Evolutionary conservation across 2,797 vertebrate species (phyloP), one percentile per base, ranked within the genome.

Genomic region (Alectoris magna): DNA sequence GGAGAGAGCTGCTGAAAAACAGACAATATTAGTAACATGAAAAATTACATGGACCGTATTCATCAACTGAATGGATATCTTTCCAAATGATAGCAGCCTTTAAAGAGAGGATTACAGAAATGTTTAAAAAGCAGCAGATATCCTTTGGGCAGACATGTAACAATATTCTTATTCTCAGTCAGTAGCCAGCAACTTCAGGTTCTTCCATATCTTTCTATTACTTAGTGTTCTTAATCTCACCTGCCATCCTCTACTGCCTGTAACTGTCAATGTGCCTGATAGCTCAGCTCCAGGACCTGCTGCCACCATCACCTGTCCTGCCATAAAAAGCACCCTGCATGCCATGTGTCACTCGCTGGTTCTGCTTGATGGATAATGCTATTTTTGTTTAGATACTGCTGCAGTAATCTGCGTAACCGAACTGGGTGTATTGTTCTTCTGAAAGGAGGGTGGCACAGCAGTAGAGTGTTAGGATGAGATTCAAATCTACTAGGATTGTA

Each of bases 261-360:
- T 1, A 14, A 26, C 66, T 84, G 38, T 73, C 69, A 27, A 1
- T 68, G 53, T 72, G 55, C 55, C 55, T 36, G 29, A 53, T 23
- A 80, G 36, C 70, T 93, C 78, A 87, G 44, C 89, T 76, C 73
- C 39, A 72, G 63, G 39, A 58, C 63, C 75, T 74, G 58, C 86
- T 94, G 58, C 60, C 41, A 62, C 4, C 0, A 48, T 63, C 81
- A 29, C 77, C 46, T 74, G 24, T 62, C 22, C 39, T 75, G 56
- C 60, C 75, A 55, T 80, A 55, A 80, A 88, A 91, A 94, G 69
- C 81, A 67, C 72, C 59, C 29, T 43, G 38, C 64, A 71, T 85
- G n/a, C 41, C 53, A 5, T 0, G 12, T 70, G 62, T 69, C 51
- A 49, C 43, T 76, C 70, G n/a, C 44, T n/a, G 23, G 53, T 85